Evolutionary conservation across 2,797 vertebrate species (phyloP), one percentile per base, ranked within the genome.

Genomic region (Naso thynnoides): DNA sequence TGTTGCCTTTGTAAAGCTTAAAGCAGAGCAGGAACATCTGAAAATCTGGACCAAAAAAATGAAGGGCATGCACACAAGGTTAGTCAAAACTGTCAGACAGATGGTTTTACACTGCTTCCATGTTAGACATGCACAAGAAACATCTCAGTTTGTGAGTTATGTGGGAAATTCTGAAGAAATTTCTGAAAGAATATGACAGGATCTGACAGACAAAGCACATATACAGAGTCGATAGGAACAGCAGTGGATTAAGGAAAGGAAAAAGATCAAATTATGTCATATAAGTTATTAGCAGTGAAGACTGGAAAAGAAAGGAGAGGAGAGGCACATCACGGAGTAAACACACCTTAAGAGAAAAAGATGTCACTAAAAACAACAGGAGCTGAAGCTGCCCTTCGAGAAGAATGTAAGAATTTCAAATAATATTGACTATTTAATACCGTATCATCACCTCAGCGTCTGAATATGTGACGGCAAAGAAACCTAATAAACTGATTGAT

Each of bases 141-240:
- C 21, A 14, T 73, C 9, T 65, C 26, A 42, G 60, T 16, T 39
- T 42, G 41, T 60, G 39, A 67, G 31, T 56, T 79, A 67, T 33
- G 38, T 16, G 48, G 27, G 31, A 18, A 45, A 54, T 50, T 81
- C 56, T 70, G 62, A 45, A 65, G 24, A 50, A 24, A 21, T 3
- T 54, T 78, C 89, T 89, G 89, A 83, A 88, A 90, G 67, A 80
- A 85, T 14, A 21, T 65, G 72, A 55, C 42, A 72, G 52, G 33
- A 58, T 86, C 77, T 72, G 65, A 79, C 55, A 73, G 47, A 69
- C 5, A 58, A n/a, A n/a, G 23, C 33, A 81, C 14, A 61, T 15
- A 60, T 21, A 71, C 14, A 59, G 55, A 42, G 54, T 45, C 16
- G 41, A 58, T 41, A 55, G 41, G 24, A 64, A 66, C 0, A 67